Base-by-base conservation (phyloP, 2,888 invertebrate species). In the Frankliniella fusca region DNA sequence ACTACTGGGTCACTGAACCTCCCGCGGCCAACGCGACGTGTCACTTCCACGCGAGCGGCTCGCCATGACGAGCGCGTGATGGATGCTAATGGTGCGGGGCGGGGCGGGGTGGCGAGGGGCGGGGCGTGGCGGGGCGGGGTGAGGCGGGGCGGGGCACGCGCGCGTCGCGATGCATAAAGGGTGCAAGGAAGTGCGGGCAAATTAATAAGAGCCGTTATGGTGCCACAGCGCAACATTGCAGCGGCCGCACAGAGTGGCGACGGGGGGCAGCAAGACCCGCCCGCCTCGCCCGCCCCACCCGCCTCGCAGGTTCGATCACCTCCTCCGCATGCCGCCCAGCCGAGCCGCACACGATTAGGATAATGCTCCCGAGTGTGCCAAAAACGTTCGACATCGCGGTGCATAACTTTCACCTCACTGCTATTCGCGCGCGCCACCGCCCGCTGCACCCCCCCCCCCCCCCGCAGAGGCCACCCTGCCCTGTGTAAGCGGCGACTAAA, bases 161-260 rank as follows among this genome's bases (percentile, higher is more conserved):
- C 38, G 38, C 38, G 38, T 38, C 38, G 38, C 54, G 23, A 11
- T 27, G 9, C 10, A 61, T 61, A 76, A 76, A 76, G 70, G 70
- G 70, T 76, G 70, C 70, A 76, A n/a, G 70, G 23, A 23, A 23
- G 70, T 76, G 70, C 70, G 27, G 23, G 27, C 70, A 23, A 3
- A 54, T 54, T 76, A 76, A 76, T 23, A 76, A 76, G 70, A 76
- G 70, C 54, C 54, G 54, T 54, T 54, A 54, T 54, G 54, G 54
- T 20, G 38, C 38, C 38, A 38, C 38, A 38, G 38, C 5, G 38
- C 5, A 38, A 38, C 38, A 38, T 38, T 38, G 38, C 38, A 3
- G 38, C 38, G 2, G 38, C 38, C 5, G 38, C 3, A 38, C 38
- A 38, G 38, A 38, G 38, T 38, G 3, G 38, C 38, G 38, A 38